These are phyloP conservation scores for Oophaga pumilio DNA, from an alignment of 2,113 vertebrate species.

Conservation along the genomic window DNA sequence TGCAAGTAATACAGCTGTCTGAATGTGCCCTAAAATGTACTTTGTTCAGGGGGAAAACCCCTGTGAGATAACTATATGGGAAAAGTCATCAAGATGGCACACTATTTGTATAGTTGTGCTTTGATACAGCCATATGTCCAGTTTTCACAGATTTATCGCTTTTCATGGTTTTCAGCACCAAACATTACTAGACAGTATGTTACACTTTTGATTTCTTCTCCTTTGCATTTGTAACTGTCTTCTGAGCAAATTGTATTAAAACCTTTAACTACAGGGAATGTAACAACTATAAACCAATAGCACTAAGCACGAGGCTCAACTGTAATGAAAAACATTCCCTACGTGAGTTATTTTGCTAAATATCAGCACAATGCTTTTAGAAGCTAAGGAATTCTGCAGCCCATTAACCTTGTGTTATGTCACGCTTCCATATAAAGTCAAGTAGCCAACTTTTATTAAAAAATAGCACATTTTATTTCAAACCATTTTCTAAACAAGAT, in stretches of 20 bases:
- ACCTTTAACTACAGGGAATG: background rate
- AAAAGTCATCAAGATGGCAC: too few relatives aligned
- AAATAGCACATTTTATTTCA: constrained; percentile 14
- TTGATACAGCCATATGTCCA: too few relatives aligned
- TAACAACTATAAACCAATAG: background rate
- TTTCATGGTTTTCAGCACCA: background rate
- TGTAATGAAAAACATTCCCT: background rate
- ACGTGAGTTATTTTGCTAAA: background rate
- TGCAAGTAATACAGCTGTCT: too few relatives aligned
- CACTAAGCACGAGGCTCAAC: background rate
- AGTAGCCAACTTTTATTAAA: background rate
- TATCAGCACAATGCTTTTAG: background rate
- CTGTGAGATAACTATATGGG: too few relatives aligned
- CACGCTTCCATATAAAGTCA: background rate
- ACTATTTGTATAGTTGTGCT: too few relatives aligned
- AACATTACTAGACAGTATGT: background rate
- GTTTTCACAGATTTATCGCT: too few relatives aligned
- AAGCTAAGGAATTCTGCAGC: background rate
- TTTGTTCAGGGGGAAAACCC: too few relatives aligned
- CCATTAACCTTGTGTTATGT: constrained; percentile 21
- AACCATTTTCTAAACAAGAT: constrained; percentile 2
- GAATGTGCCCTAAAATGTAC: too few relatives aligned
- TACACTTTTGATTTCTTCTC: background rate
- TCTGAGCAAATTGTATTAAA: background rate
- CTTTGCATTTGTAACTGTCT: background rate